Evolutionary conservation across 2,113 vertebrate genomes (phyloP).

Genomic region (Deroptyus accipitrinus): DNA sequence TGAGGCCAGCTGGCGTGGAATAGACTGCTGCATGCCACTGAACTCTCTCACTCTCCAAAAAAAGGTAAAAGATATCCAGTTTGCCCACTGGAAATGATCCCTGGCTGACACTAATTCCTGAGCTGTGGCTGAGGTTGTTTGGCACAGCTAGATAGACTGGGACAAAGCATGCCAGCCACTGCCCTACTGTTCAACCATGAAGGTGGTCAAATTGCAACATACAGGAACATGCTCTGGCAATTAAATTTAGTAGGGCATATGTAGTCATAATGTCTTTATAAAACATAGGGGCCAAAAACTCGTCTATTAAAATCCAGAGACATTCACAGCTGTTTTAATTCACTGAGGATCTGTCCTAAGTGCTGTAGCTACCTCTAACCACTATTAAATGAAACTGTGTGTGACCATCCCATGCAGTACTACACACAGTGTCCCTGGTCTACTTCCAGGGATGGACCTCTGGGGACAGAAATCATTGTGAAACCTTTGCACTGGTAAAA

Average conservation of each 20-base stretch:
- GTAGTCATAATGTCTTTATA: neutral
- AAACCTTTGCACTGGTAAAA: neutral
- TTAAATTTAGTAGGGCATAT: neutral
- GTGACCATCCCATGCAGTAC: neutral
- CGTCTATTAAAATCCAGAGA: neutral
- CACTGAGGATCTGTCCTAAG: neutral
- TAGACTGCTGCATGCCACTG: neutral
- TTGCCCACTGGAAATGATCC: neutral
- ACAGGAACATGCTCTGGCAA: neutral
- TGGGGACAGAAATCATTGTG: neutral
- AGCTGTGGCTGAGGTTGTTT: neutral
- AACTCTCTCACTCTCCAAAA: neutral
- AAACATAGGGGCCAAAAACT: neutral
- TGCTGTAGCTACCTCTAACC: neutral
- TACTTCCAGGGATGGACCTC: neutral
- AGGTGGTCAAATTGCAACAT: neutral
- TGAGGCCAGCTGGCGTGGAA: neutral
- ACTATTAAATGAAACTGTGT: neutral
- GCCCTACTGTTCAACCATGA: accelerated
- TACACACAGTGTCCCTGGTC: neutral
- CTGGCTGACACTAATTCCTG: neutral
- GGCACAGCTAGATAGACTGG: neutral
- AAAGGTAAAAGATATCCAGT: neutral
- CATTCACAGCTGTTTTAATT: neutral
- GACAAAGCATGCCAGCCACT: accelerated